phyloP scores from a whole-genome alignment of 2,113 vertebrate species.

The Cottus gobio region DNA sequence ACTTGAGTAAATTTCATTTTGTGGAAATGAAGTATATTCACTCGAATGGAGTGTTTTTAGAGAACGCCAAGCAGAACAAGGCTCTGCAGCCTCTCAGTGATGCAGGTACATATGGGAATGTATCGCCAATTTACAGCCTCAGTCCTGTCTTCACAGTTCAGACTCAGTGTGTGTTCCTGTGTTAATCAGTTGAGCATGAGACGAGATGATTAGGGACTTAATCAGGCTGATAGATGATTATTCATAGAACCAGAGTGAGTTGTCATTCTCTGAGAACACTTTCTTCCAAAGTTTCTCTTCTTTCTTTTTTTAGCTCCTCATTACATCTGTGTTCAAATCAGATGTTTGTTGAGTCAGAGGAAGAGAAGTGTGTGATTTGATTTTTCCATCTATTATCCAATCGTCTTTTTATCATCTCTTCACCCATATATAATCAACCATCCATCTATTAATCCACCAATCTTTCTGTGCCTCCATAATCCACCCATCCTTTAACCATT shows the following conservation, averaged over 20 bases:
- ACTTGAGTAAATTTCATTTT: background rate
- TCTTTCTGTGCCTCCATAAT: background rate
- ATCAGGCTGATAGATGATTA: slow-evolving; percentile 46
- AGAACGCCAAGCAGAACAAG: background rate
- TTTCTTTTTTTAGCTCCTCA: background rate
- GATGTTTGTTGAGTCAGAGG: slow-evolving; percentile 9
- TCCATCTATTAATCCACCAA: background rate
- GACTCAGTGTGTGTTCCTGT: background rate
- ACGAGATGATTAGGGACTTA: slow-evolving; percentile 37
- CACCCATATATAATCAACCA: background rate
- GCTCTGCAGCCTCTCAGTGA: background rate
- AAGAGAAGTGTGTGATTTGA: background rate
- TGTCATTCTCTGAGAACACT: slow-evolving; percentile 7
- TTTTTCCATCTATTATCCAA: background rate
- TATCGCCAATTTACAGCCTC: background rate
- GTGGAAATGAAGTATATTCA: background rate
- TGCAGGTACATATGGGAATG: too few relatives aligned
- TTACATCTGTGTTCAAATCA: background rate
- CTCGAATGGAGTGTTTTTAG: background rate
- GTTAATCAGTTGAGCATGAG: slow-evolving; percentile 37
- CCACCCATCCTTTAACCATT: background rate
- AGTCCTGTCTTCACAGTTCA: background rate
- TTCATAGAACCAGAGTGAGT: slow-evolving; percentile 45
- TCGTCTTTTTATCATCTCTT: background rate
- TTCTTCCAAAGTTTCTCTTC: background rate